Percentiles rank a stretch among this genome's conserved stretches.
phyloP scores from a whole-genome alignment of 2,888 invertebrate species.

The Tenthredo mesomela region DNA sequence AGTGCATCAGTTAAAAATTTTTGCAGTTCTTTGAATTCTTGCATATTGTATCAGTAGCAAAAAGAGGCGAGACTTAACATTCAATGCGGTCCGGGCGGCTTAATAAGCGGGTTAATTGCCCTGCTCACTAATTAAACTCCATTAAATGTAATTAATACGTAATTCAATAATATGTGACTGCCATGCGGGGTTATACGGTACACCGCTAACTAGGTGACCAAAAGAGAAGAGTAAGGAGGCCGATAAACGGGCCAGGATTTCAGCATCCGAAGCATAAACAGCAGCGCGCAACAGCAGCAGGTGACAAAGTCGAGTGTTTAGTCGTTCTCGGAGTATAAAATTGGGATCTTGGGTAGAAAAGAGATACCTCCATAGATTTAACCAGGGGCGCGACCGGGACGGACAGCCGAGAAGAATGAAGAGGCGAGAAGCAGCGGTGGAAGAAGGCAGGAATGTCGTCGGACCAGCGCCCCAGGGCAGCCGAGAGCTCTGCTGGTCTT shows the following conservation, averaged over 20 bases:
- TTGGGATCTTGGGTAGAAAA: constrained; percentile 60
- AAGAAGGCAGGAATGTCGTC: constrained; percentile 77
- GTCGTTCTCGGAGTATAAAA: constrained; percentile 66
- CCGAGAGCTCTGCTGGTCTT: constrained; percentile 64
- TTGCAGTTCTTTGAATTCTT: constrained; percentile 25
- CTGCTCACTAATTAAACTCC: constrained; percentile 20
- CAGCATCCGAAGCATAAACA: not conserved
- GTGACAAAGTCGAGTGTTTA: constrained; percentile 72
- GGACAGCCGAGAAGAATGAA: constrained; percentile 69
- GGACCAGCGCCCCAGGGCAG: constrained; percentile 77
- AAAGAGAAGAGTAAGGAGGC: not conserved
- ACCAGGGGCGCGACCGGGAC: constrained; percentile 60
- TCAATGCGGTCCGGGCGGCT: not conserved
- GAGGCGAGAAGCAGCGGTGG: constrained; percentile 64
- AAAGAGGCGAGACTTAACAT: not conserved
- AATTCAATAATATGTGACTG: constrained; percentile 26
- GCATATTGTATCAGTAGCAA: constrained; percentile 29
- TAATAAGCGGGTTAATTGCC: constrained; percentile 12
- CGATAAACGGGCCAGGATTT: not conserved
- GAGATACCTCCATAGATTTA: constrained; percentile 28
- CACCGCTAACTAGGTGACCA: not conserved
- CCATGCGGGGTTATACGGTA: not conserved
- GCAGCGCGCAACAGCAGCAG: constrained; percentile 59
- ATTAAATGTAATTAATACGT: constrained; percentile 29
- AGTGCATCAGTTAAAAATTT: constrained; percentile 19